Evolutionary conservation across 2,888 invertebrate genomes (phyloP), one percentile per base, ranked within the genome.

Genomic region (Drosophila heteroneura): DNA sequence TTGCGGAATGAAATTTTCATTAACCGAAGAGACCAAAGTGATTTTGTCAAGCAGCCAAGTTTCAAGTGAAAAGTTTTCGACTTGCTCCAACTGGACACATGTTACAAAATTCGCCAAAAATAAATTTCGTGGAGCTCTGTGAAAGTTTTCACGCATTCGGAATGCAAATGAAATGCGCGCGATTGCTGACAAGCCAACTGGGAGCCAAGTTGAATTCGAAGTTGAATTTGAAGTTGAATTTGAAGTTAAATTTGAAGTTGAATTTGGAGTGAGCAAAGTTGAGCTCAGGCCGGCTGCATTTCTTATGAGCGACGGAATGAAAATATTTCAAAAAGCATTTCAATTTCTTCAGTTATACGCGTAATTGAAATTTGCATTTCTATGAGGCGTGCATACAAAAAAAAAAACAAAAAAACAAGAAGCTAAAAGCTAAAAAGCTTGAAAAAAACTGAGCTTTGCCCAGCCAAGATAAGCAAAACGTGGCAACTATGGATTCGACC

Each of bases 351-450:
- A 63, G 90, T 78, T 82, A 80, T 77, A 89, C 89, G 81, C 89
- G 89, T 88, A 85, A 85, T 88, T 90, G 90, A 88, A 86, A 90
- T 85, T 90, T 85, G 90, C 90, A 90, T 90, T 90, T 88, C 76
- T 81, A 76, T 76, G 85, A 64, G 58, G 60, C 70, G n/a, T 57
- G 71, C 71, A 60, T 71, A 70, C 72, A 74, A 75, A 81, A 72
- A 66, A 32, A 58, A 39, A 32, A 41, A 54, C 33, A 67, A 33
- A 33, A 4, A 33, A 33, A 10, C 10, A 33, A 35, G 14, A 14
- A 19, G 14, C 35, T 16, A 41, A n/a, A 41, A n/a, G n/a, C 47
- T 47, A 47, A 47, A 22, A 47, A 47, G 16, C 47, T 26, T 12
- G 4, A 19, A n/a, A 49, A 64, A 66, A 47, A 60, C 35, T 49